These are phyloP conservation scores for Parapristionchus giblindavisi DNA, from an alignment of 2,888 invertebrate species.

Conservation along the genomic window DNA sequence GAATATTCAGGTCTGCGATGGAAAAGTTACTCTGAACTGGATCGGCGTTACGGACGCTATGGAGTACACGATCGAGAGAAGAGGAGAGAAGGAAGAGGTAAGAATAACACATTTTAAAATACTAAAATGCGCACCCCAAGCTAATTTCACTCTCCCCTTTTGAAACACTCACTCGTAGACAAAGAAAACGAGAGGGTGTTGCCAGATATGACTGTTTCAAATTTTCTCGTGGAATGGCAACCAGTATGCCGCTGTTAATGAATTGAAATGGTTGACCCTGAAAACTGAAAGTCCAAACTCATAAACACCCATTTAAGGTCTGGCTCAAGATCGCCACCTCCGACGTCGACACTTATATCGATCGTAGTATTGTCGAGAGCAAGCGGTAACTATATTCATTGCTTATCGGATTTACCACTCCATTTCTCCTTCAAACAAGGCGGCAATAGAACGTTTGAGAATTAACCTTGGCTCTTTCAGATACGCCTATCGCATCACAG, in stretches of 20 bases:
- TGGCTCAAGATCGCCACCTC: constrained; percentile 66
- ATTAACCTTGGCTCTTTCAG: not conserved
- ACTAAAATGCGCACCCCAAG: not conserved
- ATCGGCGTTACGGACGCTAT: constrained; percentile 46
- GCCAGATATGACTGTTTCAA: too few relatives aligned
- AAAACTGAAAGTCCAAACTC: not conserved
- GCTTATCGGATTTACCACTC: not conserved
- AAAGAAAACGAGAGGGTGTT: not conserved
- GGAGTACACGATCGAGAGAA: constrained; percentile 51
- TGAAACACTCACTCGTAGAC: not conserved
- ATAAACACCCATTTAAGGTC: constrained; percentile 38
- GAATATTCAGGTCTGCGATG: constrained; percentile 19
- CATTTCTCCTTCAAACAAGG: too few relatives aligned
- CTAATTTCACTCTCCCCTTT: not conserved
- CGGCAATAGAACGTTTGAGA: not conserved
- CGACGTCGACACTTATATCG: constrained; percentile 56
- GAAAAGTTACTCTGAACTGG: constrained; percentile 35
- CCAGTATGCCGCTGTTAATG: too few relatives aligned
- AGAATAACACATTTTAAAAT: not conserved
- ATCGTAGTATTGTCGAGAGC: constrained; percentile 62
- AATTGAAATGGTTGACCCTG: not conserved
- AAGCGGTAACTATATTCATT: constrained; percentile 44
- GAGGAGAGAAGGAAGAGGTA: constrained; percentile 39
- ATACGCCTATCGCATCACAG: constrained; percentile 32
- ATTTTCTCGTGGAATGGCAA: too few relatives aligned